Conservation (phyloP, 2,113 vertebrate species). For the Pyxicephalus adspersus region DNA sequence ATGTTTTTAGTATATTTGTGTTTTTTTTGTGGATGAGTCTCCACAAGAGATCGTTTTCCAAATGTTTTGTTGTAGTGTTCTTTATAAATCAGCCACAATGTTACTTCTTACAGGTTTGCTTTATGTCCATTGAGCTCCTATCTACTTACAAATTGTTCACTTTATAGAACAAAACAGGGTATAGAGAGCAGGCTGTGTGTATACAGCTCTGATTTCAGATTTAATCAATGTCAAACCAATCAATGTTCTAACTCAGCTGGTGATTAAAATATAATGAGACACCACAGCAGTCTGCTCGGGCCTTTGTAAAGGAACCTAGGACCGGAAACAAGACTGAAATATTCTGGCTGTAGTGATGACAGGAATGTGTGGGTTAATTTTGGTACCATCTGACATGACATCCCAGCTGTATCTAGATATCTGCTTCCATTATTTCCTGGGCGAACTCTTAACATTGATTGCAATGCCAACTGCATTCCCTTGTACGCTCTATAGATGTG, state of each 20-base stretch:
- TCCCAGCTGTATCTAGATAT: constrained; percentile 38
- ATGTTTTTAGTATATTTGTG: no score
- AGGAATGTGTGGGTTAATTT: constrained; percentile 28
- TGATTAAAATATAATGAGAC: constrained; percentile 36
- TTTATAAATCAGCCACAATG: no score
- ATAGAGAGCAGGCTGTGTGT: constrained; percentile 11
- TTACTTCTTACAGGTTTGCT: no score
- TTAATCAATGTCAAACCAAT: constrained; percentile 36
- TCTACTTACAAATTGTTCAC: no score
- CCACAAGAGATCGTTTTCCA: no score
- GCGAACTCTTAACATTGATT: constrained; percentile 2
- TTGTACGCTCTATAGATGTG: constrained; percentile 12
- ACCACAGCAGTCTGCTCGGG: constrained; percentile 1
- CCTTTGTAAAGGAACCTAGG: constrained; percentile 7
- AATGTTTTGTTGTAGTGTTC: no score
- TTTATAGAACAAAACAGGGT: neutral
- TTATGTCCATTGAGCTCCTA: no score
- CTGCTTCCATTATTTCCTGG: constrained; percentile 2
- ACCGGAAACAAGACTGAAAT: constrained; percentile 17
- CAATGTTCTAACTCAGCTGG: constrained; percentile 21
- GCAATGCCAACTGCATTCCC: neutral
- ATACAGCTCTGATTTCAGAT: constrained; percentile 31
- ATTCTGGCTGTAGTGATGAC: constrained; percentile 28
- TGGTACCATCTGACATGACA: constrained; percentile 22
- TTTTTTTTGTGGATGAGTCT: no score